Base-by-base conservation (phyloP, 2,113 vertebrate species). In the Chionodraco myersi region DNA sequence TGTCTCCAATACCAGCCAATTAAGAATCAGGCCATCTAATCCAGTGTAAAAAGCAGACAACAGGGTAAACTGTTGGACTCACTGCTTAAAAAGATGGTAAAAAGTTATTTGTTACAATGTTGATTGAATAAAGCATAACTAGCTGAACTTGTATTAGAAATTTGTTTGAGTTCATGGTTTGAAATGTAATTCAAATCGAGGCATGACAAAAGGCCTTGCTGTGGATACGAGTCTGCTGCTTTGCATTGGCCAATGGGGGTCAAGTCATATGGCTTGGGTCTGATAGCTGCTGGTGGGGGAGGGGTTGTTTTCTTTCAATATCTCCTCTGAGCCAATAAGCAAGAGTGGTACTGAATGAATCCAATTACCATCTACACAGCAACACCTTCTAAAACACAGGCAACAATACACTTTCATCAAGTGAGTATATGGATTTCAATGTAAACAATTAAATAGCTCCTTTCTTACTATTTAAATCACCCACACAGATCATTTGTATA, bases 261-360 rank as follows among this genome's bases (percentile, higher is more conserved):
- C 92, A 92, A 57, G 79, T 90, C 88, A 80, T 88, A 76, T 78
- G 85, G 89, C 78, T 90, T 80, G 77, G 71, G 79, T 90, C 61
- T 82, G 80, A 49, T 70, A 7, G 74, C 72, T 74, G 79, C 57
- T 36, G 13, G 18, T 79, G 87, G 87, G 90, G 92, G 87, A 81
- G 60, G 90, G 88, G 80, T 77, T 91, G 91, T 91, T 93, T 92
- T 92, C 89, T 89, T 92, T 93, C 92, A 92, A 92, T 92, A 92
- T 90, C 86, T 91, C 68, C 67, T 82, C 65, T 77, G 83, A 92
- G 79, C 91, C 92, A 93, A 93, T 93, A 89, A 91, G 92, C 89
- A 91, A 88, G 85, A 88, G 86, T 88, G 72, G 54, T 68, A 48
- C 90, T 78, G 71, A 75, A 47, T 84, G 83, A 91, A 91, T 91